phyloP scores from a whole-genome alignment of 2,113 vertebrate species.

The Centropristis striata region DNA sequence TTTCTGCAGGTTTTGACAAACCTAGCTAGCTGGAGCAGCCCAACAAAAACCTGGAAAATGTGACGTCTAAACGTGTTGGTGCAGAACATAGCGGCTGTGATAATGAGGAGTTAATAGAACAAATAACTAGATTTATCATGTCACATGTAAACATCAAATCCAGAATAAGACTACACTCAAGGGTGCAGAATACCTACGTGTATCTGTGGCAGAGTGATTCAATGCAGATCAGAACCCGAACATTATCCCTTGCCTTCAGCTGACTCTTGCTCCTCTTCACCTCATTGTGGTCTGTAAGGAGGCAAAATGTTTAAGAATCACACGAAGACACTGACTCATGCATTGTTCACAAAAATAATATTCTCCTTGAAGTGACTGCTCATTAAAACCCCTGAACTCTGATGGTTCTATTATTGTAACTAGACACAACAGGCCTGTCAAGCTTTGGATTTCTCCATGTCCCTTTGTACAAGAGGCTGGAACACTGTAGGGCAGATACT shows the following conservation, averaged over 20 bases:
- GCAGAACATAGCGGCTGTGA: background rate
- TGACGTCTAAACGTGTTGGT: background rate
- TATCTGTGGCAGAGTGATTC: constrained; percentile 95
- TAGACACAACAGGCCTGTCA: background rate
- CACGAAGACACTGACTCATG: background rate
- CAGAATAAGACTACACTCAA: no score
- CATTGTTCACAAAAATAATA: background rate
- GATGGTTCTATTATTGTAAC: background rate
- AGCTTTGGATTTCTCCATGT: background rate
- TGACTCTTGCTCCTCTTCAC: constrained; percentile 89
- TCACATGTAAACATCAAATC: background rate
- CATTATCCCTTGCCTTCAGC: constrained; percentile 88
- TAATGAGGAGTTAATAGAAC: background rate
- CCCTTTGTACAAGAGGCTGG: background rate
- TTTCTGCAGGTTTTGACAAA: background rate
- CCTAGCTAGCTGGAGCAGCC: background rate
- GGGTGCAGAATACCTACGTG: constrained; percentile 84
- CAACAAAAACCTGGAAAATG: background rate
- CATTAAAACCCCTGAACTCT: background rate
- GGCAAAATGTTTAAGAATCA: constrained; percentile 5
- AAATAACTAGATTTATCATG: background rate
- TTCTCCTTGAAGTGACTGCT: background rate
- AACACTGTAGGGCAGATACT: background rate
- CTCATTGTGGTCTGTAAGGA: constrained; percentile 90
- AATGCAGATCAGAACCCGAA: constrained; percentile 94